Evolutionary conservation across 2,797 vertebrate species (phyloP), one percentile per base, ranked within the genome.

Genomic region (Lerista edwardsae): DNA sequence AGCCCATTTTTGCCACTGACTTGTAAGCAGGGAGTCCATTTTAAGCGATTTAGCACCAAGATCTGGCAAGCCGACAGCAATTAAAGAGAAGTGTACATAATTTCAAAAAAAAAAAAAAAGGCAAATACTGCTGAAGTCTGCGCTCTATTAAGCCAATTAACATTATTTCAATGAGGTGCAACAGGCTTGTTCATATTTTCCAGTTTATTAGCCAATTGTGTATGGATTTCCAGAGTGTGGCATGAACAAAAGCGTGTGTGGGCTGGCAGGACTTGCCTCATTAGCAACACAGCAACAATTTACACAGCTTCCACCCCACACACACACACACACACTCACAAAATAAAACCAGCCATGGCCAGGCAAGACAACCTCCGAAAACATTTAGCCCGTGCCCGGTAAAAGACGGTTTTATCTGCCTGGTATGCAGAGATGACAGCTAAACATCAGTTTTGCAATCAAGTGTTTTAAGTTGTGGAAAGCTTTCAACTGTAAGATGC

Each of bases 101-200:
- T 21, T 72, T 4, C 2, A 25, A 79, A 75, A 14, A 31, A 31
- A 41, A 69, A 69, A 80, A 51, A 14, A 82, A 65, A 51, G n/a
- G 47, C 19, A n/a, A 81, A 61, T 44, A 34, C 39, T 64, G 31
- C 39, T n/a, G n/a, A 59, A 68, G 23, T 14, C 65, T 0, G 62
- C 12, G 68, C 77, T 84, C 64, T 17, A 8, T 85, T 86, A 87
- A 87, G 79, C 74, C 80, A 87, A 91, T 92, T 91, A 92, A 83
- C 82, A 11, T 1, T 4, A 86, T 89, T 92, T 59, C 88, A 88
- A 6, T 31, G 83, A 77, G 84, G 80, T 19, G 34, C 65, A 73
- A 23, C 0, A 34, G 14, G 85, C 80, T 72, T 0, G 0, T 72
- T 10, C 0, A 44, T 2, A 9, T 23, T 84, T 86, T 39, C 44